Evolutionary conservation across 2,888 invertebrate genomes (phyloP), one percentile per base, ranked within the genome.

Genomic region (Euzophera pinguis): DNA sequence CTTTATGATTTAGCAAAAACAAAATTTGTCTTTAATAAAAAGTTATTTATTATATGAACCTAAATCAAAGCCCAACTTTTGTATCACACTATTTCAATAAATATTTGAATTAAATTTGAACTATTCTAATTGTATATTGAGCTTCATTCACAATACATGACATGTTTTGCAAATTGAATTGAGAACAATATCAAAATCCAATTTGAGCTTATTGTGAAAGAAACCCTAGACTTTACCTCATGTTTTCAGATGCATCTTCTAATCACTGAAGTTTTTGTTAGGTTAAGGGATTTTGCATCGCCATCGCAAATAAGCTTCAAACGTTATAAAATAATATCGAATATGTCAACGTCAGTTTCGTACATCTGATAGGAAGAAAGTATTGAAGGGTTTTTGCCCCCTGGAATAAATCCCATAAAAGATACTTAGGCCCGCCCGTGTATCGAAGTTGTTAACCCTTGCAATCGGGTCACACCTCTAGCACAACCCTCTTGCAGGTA

Each of bases 401-500:
- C 88, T 85, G 86, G 79, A 90, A 89, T 85, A 89, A 89, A 90
- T 87, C 73, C 86, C 84, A 81, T 84, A 84, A 78, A 86, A 85
- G 75, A 81, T 86, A 87, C 82, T 88, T 86, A 89, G 88, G 90
- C 90, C 91, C 91, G 89, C 90, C 87, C 89, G 83, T 86, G 87
- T 90, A 89, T 89, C 84, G 90, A 85, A 91, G 91, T 89, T 85
- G 90, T 88, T 89, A 85, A 90, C 91, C 91, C 90, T 87, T 86
- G 88, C 86, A 82, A 90, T 82, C 71, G 89, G 89, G 88, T 90
- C 87, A 89, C 89, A 90, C 91, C 91, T 91, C 90, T 86, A 88
- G 85, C 86, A 90, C 86, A 84, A 91, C 90, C 90, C 90, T 91
- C 90, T 91, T 90, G 85, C 86, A 89, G 86, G 85, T 85, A 90